Evolutionary conservation across 2,888 invertebrate species (phyloP), one percentile per base, ranked within the genome.

Genomic region (Drosophila anomalata): DNA sequence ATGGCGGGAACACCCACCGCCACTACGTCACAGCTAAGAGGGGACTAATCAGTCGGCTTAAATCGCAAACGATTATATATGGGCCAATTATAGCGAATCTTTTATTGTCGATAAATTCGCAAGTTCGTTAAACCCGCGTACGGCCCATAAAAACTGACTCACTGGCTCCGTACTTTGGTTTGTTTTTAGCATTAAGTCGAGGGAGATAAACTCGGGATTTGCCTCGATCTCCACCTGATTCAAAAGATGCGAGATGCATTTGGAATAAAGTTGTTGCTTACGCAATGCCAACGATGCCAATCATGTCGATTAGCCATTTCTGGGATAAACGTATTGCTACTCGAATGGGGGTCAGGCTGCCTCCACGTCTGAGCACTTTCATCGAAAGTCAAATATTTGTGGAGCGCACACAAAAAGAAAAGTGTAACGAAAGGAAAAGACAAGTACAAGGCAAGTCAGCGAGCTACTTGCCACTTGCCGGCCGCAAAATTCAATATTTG

Each of bases 351-450:
- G 82, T 87, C 82, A 85, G 77, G 46, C 50, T 65, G 82, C 76
- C 75, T 86, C 69, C 67, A 62, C 67, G 72, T 62, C 63, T 60
- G 61, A 56, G 68, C 56, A 87, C 85, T 87, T 85, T 85, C 88
- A 81, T 79, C 79, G 85, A 85, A 85, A 85, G 85, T 88, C 77
- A 85, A 85, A 84, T 87, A 85, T 86, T 84, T 82, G 87, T 72
- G 48, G 79, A 87, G 79, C 33, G 33, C 77, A 70, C 69, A 77
- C 66, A 72, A 83, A 83, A 83, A 73, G 76, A 87, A 83, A 83
- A 78, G 76, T 83, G 63, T 75, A 87, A 76, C 78, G 77, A 88
- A 83, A 80, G 84, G 78, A 83, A 83, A 83, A 79, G 58, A 76
- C 70, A 51, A 36, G 41, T 52, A 76, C 70, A 51, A 36, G 41